Conservation (phyloP, 2,888 invertebrate species). For the Zygogramma bicolorata region DNA sequence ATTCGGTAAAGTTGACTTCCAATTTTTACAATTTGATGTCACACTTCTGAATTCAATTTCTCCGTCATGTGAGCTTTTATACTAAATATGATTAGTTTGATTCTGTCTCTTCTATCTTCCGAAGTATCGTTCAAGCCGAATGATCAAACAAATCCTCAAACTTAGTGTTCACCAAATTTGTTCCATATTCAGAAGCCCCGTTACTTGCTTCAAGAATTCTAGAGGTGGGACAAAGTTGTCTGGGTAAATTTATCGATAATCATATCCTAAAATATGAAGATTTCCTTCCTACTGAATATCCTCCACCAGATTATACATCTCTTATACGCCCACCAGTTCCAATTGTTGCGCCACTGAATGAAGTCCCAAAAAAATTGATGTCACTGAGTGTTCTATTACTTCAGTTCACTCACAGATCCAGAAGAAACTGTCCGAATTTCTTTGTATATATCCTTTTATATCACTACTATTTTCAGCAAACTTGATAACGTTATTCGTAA, state of each 20-base stretch:
- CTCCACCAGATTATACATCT: conserved; percentile 96
- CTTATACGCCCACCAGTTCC: conserved; percentile 96
- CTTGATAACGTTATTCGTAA: conserved; percentile 95
- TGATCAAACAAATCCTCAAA: conserved; percentile 91
- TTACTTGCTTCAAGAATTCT: conserved; percentile 95
- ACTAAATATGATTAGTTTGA: conserved; percentile 88
- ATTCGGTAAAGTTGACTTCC: conserved; percentile 98
- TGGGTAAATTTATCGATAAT: conserved; percentile 80
- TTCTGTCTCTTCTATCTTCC: conserved; percentile 76
- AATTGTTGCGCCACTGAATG: conserved; percentile 97
- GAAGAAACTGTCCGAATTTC: conserved; percentile 79
- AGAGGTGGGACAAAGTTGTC: conserved; percentile 90
- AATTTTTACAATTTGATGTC: conserved; percentile 93
- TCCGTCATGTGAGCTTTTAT: conserved; percentile 86
- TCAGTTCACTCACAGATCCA: conserved; percentile 73
- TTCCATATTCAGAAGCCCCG: conserved; percentile 98
- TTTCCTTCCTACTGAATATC: conserved; percentile 97
- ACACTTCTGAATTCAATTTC: conserved; percentile 83
- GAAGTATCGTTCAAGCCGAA: conserved; percentile 82
- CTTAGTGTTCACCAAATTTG: conserved; percentile 97
- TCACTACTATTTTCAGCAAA: conserved; percentile 98
- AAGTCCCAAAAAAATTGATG: conserved; percentile 96
- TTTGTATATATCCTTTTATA: conserved; percentile 82
- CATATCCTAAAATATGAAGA: conserved; percentile 84
- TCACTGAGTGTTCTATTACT: conserved; percentile 71